Percentiles rank a stretch among this genome's conserved stretches.
Conservation (phyloP, 2,113 vertebrate species). For the Embiotoca jacksoni region DNA sequence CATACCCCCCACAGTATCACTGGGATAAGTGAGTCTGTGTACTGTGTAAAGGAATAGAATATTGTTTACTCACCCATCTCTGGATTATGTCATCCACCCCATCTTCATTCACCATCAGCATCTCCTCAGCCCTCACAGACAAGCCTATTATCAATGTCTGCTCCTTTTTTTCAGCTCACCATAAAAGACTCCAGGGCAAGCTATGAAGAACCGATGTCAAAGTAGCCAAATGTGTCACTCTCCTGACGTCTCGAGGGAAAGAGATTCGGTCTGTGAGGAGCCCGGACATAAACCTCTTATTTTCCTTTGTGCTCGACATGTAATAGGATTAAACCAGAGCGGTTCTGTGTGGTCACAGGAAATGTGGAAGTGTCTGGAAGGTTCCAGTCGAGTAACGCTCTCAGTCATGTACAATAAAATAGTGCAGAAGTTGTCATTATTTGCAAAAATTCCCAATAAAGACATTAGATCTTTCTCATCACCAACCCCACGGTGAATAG, state of each 20-base stretch:
- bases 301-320: conserved; percentile 69
- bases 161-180: conserved; percentile 20
- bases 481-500: background rate
- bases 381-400: conserved; percentile 14
- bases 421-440: background rate
- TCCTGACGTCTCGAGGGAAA: conserved; percentile 12
- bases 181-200: conserved; percentile 21
- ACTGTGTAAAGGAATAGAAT: background rate
- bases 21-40: background rate
- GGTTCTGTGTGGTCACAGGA: conserved; percentile 48
- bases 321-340: conserved; percentile 84
- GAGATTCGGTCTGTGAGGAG: conserved; percentile 44
- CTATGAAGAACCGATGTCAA: background rate
- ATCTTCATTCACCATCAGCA: conserved; percentile 85
- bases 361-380: conserved; percentile 66
- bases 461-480: background rate
- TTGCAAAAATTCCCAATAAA: background rate
- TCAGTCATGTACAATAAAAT: background rate
- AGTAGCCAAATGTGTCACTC: conserved; percentile 19
- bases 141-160: conserved; percentile 56
- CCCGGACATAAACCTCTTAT: conserved; percentile 82
- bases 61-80: conserved; percentile 90
- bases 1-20: background rate
- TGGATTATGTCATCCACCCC: conserved; percentile 89
- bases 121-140: conserved; percentile 21